Base-by-base conservation (phyloP, 2,797 vertebrate genomes). In the Dipus sagitta region DNA sequence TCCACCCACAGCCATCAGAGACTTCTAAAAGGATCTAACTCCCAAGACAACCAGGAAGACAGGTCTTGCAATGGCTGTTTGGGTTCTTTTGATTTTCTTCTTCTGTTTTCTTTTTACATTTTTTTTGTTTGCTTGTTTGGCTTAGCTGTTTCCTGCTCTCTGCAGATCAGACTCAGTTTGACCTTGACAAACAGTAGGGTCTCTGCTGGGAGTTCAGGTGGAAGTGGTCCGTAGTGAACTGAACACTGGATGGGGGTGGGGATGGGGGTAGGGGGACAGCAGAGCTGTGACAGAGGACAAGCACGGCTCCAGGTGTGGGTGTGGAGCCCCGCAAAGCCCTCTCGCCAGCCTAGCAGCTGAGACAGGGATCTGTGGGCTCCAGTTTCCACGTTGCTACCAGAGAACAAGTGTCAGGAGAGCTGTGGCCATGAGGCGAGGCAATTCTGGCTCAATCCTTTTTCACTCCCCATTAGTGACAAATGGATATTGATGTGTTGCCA, bases 381-480 rank as follows among this genome's bases (percentile, higher is more conserved):
- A 2, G 70, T 90, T 74, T 47, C 47, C 60, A 83, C 32, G 79
- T 70, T 26, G 42, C 65, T 88, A 58, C 38, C 14, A 6, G 62
- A 93, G 26, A 81, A 38, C 78, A 15, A 72, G 28, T 34, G 62
- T 67, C 64, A 47, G 54, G 78, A 74, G 38, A 71, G 75, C 68
- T 2, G 0, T 71, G 91, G 90, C 74, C 2, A 0, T 0, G 13
- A 85, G 93, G 89, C 6, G 0, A 65, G 42, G 62, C 67, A 3
- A 60, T 70, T 87, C 92, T 72, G 47, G 28, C 87, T 89, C 92
- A 34, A 2, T 91, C 60, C 24, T 52, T 83, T 94, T 93, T 87
- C 13, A 52, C 42, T 92, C 91, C 72, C 93, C 80, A 87, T 89
- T 93, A 90, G 75, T 17, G 18, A 79, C 93, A 94, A 97, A 96